phyloP scores from a whole-genome alignment of 2,888 invertebrate species.

The Limnephilus rhombicus region DNA sequence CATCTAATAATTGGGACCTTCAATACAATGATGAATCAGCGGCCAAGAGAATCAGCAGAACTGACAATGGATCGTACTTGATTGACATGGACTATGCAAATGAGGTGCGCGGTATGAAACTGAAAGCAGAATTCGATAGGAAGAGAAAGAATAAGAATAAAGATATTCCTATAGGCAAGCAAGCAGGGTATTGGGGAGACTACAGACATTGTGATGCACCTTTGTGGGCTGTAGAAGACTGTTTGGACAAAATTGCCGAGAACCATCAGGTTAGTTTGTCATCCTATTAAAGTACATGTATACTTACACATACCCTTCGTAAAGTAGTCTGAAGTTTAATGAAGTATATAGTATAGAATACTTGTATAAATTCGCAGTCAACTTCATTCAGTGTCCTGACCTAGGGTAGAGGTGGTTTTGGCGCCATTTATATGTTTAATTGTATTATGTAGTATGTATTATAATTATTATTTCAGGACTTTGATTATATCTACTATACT shows the following conservation, averaged over 20 bases:
- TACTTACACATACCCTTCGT: background rate
- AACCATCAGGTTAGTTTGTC: slow-evolving; percentile 74
- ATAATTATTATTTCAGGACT: slow-evolving; percentile 71
- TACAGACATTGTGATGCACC: slow-evolving; percentile 88
- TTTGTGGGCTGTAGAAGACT: slow-evolving; percentile 82
- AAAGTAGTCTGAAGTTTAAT: too few species aligned
- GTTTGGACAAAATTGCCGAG: slow-evolving; percentile 79
- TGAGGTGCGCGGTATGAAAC: slow-evolving; percentile 36
- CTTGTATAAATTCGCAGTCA: too few species aligned
- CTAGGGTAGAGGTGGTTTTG: too few species aligned
- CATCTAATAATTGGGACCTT: slow-evolving; percentile 68
- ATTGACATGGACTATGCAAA: slow-evolving; percentile 67
- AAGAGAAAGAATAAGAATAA: slow-evolving; percentile 30
- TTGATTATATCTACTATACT: slow-evolving; percentile 87
- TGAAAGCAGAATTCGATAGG: slow-evolving; percentile 65
- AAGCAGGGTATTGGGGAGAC: slow-evolving; percentile 90
- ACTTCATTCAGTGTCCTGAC: too few species aligned
- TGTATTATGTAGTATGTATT: background rate
- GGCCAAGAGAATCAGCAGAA: slow-evolving; percentile 68
- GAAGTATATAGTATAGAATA: too few species aligned
- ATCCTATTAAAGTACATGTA: background rate
- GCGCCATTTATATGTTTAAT: too few species aligned
- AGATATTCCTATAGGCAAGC: slow-evolving; percentile 65
- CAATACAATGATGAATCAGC: slow-evolving; percentile 69
- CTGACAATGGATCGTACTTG: slow-evolving; percentile 68